These are phyloP conservation scores for Acropora yongei DNA, from an alignment of 64 coral and sea anemone genomes.

Conservation along the genomic window DNA sequence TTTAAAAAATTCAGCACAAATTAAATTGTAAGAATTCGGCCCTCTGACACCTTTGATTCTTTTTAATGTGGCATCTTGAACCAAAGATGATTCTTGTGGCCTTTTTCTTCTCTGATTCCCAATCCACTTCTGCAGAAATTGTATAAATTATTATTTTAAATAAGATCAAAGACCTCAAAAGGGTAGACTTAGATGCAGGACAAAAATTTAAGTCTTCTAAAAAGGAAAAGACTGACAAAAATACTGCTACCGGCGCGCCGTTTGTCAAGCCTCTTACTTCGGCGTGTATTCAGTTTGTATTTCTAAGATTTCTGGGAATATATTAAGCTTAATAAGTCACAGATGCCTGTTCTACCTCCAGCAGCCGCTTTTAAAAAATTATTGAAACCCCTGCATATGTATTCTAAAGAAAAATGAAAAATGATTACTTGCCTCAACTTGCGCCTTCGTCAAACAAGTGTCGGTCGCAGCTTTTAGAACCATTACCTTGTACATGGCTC, in stretches of 20 bases:
- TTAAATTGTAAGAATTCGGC: conserved; percentile 21
- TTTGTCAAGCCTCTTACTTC: too few species aligned
- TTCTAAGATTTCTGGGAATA: not conserved
- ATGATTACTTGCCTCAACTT: not conserved
- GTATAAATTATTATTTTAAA: not conserved
- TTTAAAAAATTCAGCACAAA: conserved; percentile 5
- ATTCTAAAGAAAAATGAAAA: not conserved
- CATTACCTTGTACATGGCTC: conserved; percentile 28
- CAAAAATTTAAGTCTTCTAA: not conserved
- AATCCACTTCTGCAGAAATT: too few species aligned
- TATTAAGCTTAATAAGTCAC: not conserved
- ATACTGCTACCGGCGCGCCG: too few species aligned
- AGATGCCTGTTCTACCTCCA: not conserved
- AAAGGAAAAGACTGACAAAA: not conserved
- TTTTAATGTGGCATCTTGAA: conserved; percentile 1
- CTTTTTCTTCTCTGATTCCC: too few species aligned
- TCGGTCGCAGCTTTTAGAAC: not conserved
- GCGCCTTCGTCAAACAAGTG: conserved; percentile 28
- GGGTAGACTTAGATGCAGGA: too few species aligned
- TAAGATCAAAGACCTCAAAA: not conserved
- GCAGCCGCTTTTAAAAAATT: not conserved
- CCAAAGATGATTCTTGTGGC: too few species aligned
- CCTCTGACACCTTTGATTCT: conserved; percentile 35
- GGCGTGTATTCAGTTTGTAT: not conserved
- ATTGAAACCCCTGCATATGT: not conserved